Evolutionary conservation across 2,113 vertebrate species (phyloP).

Genomic region (Felis chaus): DNA sequence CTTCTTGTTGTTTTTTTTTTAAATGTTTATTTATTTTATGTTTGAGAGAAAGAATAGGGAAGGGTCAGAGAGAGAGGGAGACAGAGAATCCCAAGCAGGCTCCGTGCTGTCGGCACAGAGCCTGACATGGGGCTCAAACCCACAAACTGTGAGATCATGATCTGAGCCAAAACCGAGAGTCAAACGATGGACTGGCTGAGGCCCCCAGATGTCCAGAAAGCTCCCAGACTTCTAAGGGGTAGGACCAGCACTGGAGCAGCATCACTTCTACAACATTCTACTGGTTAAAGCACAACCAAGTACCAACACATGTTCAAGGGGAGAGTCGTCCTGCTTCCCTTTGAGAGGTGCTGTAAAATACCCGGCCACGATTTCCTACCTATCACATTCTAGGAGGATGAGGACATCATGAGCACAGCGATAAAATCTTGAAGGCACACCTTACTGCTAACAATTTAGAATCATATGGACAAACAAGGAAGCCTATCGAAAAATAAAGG

Average conservation of each 20-base stretch:
- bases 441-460: background rate
- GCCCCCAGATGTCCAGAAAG: background rate
- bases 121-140: too few species aligned
- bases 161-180: too few species aligned
- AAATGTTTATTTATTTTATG: too few species aligned
- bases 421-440: background rate
- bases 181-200: too few species aligned
- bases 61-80: too few species aligned
- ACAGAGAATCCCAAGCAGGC: too few species aligned
- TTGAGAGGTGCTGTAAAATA: background rate
- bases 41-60: too few species aligned
- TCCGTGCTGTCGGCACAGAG: too few species aligned
- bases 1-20: too few species aligned
- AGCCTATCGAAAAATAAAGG: background rate
- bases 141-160: too few species aligned
- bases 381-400: background rate
- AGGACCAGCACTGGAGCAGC: rapidly evolving
- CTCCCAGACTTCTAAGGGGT: background rate
- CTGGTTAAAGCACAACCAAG: background rate
- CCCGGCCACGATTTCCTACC: background rate
- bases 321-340: background rate
- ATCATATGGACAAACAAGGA: background rate
- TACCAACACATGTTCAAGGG: background rate
- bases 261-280: background rate
- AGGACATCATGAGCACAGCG: background rate